Evolutionary conservation across 2,888 invertebrate species (phyloP), one percentile per base, ranked within the genome.

Genomic region (Calliopum simillimum): DNA sequence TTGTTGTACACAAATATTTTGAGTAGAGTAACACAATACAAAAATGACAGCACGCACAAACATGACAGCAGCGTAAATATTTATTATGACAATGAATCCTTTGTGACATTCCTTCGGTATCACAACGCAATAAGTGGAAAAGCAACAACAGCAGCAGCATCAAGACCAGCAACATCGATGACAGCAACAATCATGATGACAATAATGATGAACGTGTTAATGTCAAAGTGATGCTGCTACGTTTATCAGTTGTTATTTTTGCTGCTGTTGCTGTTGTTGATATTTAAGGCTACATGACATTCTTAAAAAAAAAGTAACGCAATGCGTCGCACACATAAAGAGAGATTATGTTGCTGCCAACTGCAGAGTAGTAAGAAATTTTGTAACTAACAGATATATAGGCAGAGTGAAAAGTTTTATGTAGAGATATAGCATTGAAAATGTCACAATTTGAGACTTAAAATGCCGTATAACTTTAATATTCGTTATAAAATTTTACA

Each of bases 21-120:
- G n/a, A n/a, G n/a, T n/a, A n/a, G n/a, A 33, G 33, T 1, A 4
- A 8, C 33, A 33, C n/a, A n/a, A n/a, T n/a, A 33, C 33, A 33
- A 33, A 33, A 33, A 33, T 33, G 33, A 33, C 8, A 33, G 33
- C 19, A 11, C 21, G 23, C 46, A 23, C 47, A 47, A 21, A 61
- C 46, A 61, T 51, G 61, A 41, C 59, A 16, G 49, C n/a, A 49
- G n/a, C 49, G 49, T 49, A 49, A 16, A 33, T 33, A 33, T 33
- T 33, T 33, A 33, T 33, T 33, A 65, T 55, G 53, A 55, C 19
- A 4, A 49, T 67, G 79, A 80, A 78, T 79, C 78, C 80, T 80
- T 79, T 79, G 80, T 79, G 79, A 76, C 75, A 73, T 75, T 74
- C 71, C 59, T 67, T 46, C n/a, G 53, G 41, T 33, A 51, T 51